phyloP scores from a whole-genome alignment of 2,888 invertebrate species.

The Pandemis corylana region DNA sequence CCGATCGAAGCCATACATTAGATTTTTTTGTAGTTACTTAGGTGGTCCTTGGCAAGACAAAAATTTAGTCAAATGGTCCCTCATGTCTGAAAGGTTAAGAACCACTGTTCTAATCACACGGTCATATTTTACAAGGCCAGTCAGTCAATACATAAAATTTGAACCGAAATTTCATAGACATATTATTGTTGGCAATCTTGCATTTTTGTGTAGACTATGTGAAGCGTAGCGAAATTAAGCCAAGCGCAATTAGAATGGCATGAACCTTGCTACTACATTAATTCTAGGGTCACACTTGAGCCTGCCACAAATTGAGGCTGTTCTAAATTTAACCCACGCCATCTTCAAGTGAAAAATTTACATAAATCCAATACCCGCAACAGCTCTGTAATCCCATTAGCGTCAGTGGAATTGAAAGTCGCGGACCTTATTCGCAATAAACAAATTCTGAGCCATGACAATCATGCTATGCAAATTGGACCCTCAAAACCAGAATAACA shows the following conservation, averaged over 20 bases:
- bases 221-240: too few relatives aligned
- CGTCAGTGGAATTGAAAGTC: conserved; percentile 54
- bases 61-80: too few relatives aligned
- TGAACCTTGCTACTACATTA: not conserved
- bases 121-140: too few relatives aligned
- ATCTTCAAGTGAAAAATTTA: conserved; percentile 50
- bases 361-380: conserved; percentile 63
- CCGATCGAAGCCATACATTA: too few relatives aligned
- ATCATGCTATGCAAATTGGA: conserved; percentile 55
- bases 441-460: conserved; percentile 52
- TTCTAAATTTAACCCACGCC: conserved; percentile 29
- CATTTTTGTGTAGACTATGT: too few relatives aligned
- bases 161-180: too few relatives aligned
- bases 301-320: conserved; percentile 7
- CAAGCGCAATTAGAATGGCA: not conserved
- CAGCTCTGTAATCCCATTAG: conserved; percentile 57
- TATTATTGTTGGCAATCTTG: too few relatives aligned
- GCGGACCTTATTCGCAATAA: conserved; percentile 47
- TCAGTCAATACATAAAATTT: too few relatives aligned
- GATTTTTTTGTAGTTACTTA: too few relatives aligned
- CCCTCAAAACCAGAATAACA: conserved; percentile 10
- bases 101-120: too few relatives aligned
- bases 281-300: not conserved
- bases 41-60: too few relatives aligned
- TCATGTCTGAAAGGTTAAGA: too few relatives aligned